Base-by-base conservation (phyloP, 2,888 invertebrate genomes). In the Tyria jacobaeae region DNA sequence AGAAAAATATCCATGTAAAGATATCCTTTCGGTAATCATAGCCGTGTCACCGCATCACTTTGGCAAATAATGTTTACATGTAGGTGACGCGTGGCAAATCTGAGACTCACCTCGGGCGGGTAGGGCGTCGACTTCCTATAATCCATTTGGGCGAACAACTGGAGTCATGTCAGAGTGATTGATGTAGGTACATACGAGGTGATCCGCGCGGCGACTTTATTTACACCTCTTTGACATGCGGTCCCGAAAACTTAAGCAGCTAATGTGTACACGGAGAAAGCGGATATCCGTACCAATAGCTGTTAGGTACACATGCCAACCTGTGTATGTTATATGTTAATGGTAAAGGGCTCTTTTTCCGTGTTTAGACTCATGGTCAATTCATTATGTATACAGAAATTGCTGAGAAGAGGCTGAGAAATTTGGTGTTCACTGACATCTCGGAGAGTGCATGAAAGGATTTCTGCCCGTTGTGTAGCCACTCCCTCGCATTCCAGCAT, bases 111-210 rank as follows among this genome's bases (percentile, higher is more conserved):
- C 86, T 88, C 76, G 65, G 71, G 71, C 79, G 82, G 82, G 84
- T 72, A 84, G 82, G 89, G 87, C 83, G 81, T 79, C 80, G 85
- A 86, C 90, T 91, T 89, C 88, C 90, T 89, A 91, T 92, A 93
- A 93, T 92, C 93, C 91, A 92, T 93, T 93, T 89, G 88, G 89
- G 87, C 87, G 89, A 91, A 90, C 91, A 90, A 90, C 91, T 89
- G 88, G 83, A 91, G 89, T 90, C 90, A 89, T 89, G 93, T 92
- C 90, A 89, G 82, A 79, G 88, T 93, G 93, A 93, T 93, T 92
- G 92, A 92, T 93, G 91, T 88, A 85, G 84, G 84, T 83, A 81
- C 79, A 79, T 81, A 84, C 83, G 76, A 83, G 85, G 84, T 86
- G 86, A 87, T 87, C 84, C 85, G 78, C 77, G 78, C 82, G 83